Conservation (phyloP, 1,140 invertebrate genomes). For the Atta texana region DNA sequence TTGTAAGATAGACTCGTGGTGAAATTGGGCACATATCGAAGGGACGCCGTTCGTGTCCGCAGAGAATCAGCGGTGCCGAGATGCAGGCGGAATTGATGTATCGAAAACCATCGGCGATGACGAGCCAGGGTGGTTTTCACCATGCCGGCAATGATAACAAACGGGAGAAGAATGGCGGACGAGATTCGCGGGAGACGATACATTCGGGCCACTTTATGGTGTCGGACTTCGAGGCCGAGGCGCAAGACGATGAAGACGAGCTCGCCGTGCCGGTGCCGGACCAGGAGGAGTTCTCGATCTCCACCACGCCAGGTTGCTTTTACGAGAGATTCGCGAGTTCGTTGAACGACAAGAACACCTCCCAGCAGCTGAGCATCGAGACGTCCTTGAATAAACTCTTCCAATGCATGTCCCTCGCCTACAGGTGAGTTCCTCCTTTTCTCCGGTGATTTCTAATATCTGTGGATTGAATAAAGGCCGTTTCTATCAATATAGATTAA, state of each 20-base stretch:
- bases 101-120: constrained; percentile 76
- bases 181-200: constrained; percentile 90
- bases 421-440: constrained; percentile 91
- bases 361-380: constrained; percentile 94
- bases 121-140: constrained; percentile 63
- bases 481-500: too few species aligned
- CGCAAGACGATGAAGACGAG: constrained; percentile 95
- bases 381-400: constrained; percentile 97
- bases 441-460: not conserved
- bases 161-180: constrained; percentile 59
- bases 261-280: constrained; percentile 92
- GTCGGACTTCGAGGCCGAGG: constrained; percentile 97
- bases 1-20: not conserved
- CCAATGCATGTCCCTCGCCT: constrained; percentile 98
- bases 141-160: constrained; percentile 23
- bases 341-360: constrained; percentile 88
- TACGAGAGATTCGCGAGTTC: constrained; percentile 86
- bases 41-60: not conserved
- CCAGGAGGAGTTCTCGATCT: constrained; percentile 85
- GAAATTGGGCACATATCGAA: not conserved
- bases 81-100: constrained; percentile 85
- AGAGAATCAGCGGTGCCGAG: not conserved
- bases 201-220: constrained; percentile 99
- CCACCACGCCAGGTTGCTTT: constrained; percentile 75
- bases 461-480: not conserved